These are phyloP conservation scores for Octomys mimax DNA, from an alignment of 2,797 vertebrate species.

Conservation along the genomic window DNA sequence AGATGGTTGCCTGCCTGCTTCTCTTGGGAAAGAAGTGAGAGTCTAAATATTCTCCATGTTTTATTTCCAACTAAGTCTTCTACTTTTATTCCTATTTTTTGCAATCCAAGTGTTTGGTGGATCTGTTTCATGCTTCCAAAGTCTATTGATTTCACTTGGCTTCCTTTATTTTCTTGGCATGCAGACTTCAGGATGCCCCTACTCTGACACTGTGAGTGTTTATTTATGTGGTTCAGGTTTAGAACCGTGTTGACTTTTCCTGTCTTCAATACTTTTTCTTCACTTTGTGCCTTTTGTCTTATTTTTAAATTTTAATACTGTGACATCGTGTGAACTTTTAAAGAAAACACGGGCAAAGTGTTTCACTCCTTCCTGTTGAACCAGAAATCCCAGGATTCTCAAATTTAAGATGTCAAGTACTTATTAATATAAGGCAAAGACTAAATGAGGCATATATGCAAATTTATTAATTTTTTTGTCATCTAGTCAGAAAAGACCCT, in stretches of 20 bases:
- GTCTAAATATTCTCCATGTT: neutral
- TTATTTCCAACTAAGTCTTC: constrained; percentile 24
- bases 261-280: neutral
- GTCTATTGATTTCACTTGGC: neutral
- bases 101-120: neutral
- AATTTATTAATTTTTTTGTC: neutral
- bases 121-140: neutral
- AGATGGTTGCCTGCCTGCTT: neutral
- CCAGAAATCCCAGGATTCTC: neutral
- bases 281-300: neutral
- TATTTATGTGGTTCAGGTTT: neutral
- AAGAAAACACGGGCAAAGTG: constrained; percentile 29
- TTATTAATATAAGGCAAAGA: neutral
- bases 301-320: neutral
- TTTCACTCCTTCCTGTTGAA: neutral
- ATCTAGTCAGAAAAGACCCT: neutral
- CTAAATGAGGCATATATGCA: neutral
- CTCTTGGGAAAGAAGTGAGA: neutral
- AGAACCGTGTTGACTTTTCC: neutral
- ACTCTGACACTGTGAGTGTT: neutral
- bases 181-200: neutral
- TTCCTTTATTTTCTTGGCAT: neutral
- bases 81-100: neutral
- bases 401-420: neutral
- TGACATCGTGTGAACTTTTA: neutral